phyloP scores from a whole-genome alignment of 2,113 vertebrate species.

The Platysteira castanea region DNA sequence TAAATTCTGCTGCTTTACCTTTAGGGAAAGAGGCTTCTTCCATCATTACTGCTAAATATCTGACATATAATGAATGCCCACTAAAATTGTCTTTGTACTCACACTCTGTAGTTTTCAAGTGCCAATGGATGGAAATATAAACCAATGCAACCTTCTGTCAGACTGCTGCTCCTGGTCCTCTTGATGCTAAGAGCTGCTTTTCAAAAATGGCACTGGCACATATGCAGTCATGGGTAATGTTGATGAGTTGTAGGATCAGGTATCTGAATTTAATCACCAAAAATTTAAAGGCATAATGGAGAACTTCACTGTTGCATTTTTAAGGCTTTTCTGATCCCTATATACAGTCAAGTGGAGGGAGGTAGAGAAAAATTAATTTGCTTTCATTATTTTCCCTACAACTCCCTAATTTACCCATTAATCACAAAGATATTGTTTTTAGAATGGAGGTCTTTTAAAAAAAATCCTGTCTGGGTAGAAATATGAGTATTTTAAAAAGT shows the following conservation, averaged over 20 bases:
- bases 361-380: background rate
- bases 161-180: background rate
- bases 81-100: background rate
- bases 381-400: background rate
- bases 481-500: background rate
- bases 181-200: background rate
- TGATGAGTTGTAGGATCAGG: background rate
- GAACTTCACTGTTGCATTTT: background rate
- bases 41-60: background rate
- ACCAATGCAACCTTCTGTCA: background rate
- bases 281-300: background rate
- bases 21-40: background rate
- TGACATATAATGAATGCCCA: background rate
- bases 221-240: background rate
- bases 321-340: background rate
- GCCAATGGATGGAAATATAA: background rate
- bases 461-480: background rate
- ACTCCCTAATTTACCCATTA: background rate
- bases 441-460: accelerated
- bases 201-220: background rate
- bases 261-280: background rate
- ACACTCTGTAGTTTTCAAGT: background rate
- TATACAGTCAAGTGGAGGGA: background rate
- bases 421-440: background rate
- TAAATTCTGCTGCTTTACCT: background rate